Evolutionary conservation across 2,888 invertebrate genomes (phyloP), one percentile per base, ranked within the genome.

Genomic region (Drosophila melanosoma): DNA sequence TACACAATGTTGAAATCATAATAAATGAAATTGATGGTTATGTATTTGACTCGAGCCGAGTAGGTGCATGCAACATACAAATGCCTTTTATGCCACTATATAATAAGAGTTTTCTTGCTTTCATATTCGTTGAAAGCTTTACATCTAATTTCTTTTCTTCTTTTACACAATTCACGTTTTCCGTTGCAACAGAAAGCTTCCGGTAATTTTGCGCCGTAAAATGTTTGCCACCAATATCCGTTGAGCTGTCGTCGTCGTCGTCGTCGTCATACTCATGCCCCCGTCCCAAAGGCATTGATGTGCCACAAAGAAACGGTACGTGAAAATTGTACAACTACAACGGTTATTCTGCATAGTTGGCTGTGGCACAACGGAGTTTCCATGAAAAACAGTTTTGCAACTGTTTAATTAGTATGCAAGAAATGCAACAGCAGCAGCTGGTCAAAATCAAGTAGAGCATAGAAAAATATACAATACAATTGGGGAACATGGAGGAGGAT

Each of bases 161-260:
- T 49, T 54, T n/a, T 71, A 32, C 26, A n/a, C 53, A 54, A 78
- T 71, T 58, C 60, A 32, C 49, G 23, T 74, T 79, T 35, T 70
- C 48, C 40, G 52, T 76, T 88, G 69, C 89, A 86, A 82, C 66
- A 56, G 52, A 62, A 61, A 77, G 70, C 80, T 83, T 90, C 87
- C 87, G 82, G 79, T 70, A 68, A 87, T 87, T 87, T 72, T 69
- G 75, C 60, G 74, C 67, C 74, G 76, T 83, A 83, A 90, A 87
- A 89, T 87, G 81, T 78, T 87, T 89, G 87, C 87, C 74, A 76
- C 73, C 81, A 89, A 87, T 87, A 89, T 90, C 87, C 87, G 89
- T 52, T 67, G 54, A 72, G 62, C 70, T 69, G 82, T 64, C 73
- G 74, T 74, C 70, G 54, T 49, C 61, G 70, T 29, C 68, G 82